Evolutionary conservation across 2,888 invertebrate genomes (phyloP), one percentile per base, ranked within the genome.

Genomic region (Apamea epomidion): DNA sequence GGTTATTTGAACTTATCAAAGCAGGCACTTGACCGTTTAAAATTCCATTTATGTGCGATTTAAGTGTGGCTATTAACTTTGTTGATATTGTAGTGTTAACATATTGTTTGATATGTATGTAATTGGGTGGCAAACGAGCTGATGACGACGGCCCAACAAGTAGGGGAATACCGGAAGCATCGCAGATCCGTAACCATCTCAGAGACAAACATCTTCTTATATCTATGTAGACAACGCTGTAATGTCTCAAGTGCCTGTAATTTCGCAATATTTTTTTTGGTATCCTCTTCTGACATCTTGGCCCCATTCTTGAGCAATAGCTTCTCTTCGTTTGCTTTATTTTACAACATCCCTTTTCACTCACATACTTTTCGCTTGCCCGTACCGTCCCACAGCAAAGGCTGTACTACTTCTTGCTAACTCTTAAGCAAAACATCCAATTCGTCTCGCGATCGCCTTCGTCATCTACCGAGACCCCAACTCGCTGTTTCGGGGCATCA

Each of bases 1-100:
- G n/a, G 37, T 62, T 45, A 83, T 78, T 81, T 62, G 3, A 83
- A 83, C 45, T 45, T 62, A 54, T 60, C 79, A 84, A 37, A 68
- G 32, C 37, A 69, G 48, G 25, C 84, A 69, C 45, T 79, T 48
- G 32, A n/a, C 29, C 78, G 65, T 67, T 83, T 83, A 83, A 58
- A 65, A 58, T 48, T 80, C 78, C 65, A 67, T 67, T 83, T 29
- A 71, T 3, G 21, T 72, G 54, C 42, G n/a, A 51, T 51, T 21
- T 51, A 78, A 62, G 32, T 78, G 84, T 60, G 67, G 25, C 60
- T 29, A 32, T 83, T 32, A 83, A 60, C 58, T 83, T 54, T 21
- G 67, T 68, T 68, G 51, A 76, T 83, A 32, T 58, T 25, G 32
- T 51, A 8, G 48, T 51, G 48, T 42, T 60, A 60, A 45, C 51